These are phyloP conservation scores for Mellivora capensis DNA, from an alignment of 2,113 vertebrate genomes.

Conservation along the genomic window DNA sequence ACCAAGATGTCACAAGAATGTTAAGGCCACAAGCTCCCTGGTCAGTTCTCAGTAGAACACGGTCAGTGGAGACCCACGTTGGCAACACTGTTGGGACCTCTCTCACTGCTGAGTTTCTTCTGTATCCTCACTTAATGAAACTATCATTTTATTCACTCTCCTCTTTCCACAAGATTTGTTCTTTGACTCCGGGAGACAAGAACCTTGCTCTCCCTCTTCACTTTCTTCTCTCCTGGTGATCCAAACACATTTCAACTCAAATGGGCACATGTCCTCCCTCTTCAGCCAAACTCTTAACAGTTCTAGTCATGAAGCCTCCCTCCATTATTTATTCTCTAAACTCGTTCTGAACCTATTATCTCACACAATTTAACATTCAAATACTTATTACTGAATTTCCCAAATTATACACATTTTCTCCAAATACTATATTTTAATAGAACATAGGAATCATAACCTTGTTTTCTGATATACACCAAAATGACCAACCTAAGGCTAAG, in stretches of 20 bases:
- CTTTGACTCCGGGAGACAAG: background rate
- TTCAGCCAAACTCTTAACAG: background rate
- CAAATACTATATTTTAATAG: background rate
- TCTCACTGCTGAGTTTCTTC: background rate
- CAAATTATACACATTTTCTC: background rate
- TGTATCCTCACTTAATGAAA: background rate
- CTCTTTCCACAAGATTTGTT: background rate
- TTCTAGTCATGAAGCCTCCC: background rate
- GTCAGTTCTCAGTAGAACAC: background rate
- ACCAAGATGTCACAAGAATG: background rate
- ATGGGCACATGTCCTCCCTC: background rate
- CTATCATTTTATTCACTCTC: background rate
- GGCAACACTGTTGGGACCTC: background rate
- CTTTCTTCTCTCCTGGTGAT: background rate
- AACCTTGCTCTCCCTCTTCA: background rate
- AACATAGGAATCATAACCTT: background rate
- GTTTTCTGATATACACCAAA: background rate
- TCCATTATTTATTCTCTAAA: background rate
- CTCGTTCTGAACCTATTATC: background rate
- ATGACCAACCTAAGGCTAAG: background rate
- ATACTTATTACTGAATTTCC: background rate
- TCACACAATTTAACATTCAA: background rate
- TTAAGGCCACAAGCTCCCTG: background rate
- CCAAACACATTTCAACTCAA: background rate
- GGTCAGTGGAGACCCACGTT: background rate